Base-by-base conservation (phyloP, 1,140 invertebrate genomes). In the Drosophila orosa region DNA sequence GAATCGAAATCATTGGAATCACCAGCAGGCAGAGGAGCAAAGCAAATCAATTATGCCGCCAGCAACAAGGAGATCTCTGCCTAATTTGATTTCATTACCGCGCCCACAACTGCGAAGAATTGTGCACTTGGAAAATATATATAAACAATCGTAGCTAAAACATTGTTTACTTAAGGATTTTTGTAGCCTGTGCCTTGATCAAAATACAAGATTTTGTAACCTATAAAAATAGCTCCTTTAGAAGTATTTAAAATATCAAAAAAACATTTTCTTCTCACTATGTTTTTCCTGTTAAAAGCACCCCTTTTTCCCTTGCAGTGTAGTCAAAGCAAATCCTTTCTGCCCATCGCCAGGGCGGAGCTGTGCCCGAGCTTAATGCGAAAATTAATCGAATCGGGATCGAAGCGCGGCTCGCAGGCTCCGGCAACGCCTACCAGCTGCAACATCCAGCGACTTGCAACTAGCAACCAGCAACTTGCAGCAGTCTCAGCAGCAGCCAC, bases 71-170 rank as follows among this genome's bases (percentile, higher is more conserved):
- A 54, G 73, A 80, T 76, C 80, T 74, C 83, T 91, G 80, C 71
- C 84, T 90, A 91, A 91, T 91, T 91, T 91, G 90, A 91, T 91
- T 91, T 91, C 90, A 91, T 91, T 91, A 91, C 90, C 83, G 82
- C 90, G 90, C 90, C 90, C 90, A 90, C 84, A 75, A 89, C 85
- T 78, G 48, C 73, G 54, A 66, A 71, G 73, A 62, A 65, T 40
- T 50, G 15, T 44, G 44, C 73, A 59, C 66, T 71, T 47, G 13
- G 3, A 44, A 50, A 45, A 45, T 45, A 9, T 24, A 15, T 45
- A 4, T 4, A 15, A 9, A 45, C n/a, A n/a, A n/a, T n/a, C n/a
- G n/a, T n/a, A 15, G 13, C 8, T n/a, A 0, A 5, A 4, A n/a
- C 1, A n/a, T 1, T 9, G 0, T 9, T 25, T n/a, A 25, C 3